These are phyloP conservation scores for Schrankia costaestrigalis DNA, from an alignment of 2,888 invertebrate genomes.

Conservation along the genomic window DNA sequence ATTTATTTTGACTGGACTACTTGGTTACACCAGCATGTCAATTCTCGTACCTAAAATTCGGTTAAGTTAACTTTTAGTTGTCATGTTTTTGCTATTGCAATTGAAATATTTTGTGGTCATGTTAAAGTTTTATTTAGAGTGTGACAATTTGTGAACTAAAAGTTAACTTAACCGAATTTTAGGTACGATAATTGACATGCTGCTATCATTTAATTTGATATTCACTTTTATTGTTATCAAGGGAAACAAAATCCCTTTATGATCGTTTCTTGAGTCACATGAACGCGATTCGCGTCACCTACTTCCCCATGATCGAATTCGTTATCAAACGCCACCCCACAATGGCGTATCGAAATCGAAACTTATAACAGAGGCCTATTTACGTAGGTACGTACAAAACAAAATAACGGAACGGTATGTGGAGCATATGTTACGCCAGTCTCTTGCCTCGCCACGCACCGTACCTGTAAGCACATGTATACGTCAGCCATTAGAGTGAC, in stretches of 20 bases:
- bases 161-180: no score
- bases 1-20: no score
- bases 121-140: no score
- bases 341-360: constrained; percentile 48
- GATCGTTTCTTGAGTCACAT: constrained; percentile 21
- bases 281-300: constrained; percentile 36
- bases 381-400: constrained; percentile 48
- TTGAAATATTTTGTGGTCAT: no score
- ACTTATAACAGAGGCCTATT: constrained; percentile 50
- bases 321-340: constrained; percentile 49
- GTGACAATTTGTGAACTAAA: no score
- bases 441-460: constrained; percentile 31
- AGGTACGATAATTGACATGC: no score
- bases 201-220: no score
- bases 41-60: no score
- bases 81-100: no score
- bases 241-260: constrained; percentile 34
- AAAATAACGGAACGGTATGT: constrained; percentile 45
- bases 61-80: no score
- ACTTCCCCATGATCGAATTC: constrained; percentile 56
- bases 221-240: constrained; percentile 26
- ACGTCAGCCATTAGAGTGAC: constrained; percentile 43
- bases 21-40: no score
- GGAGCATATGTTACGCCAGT: constrained; percentile 42
- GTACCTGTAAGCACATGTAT: constrained; percentile 39